phyloP scores from a whole-genome alignment of 2,888 invertebrate genomes.

The Eilema depressum region DNA sequence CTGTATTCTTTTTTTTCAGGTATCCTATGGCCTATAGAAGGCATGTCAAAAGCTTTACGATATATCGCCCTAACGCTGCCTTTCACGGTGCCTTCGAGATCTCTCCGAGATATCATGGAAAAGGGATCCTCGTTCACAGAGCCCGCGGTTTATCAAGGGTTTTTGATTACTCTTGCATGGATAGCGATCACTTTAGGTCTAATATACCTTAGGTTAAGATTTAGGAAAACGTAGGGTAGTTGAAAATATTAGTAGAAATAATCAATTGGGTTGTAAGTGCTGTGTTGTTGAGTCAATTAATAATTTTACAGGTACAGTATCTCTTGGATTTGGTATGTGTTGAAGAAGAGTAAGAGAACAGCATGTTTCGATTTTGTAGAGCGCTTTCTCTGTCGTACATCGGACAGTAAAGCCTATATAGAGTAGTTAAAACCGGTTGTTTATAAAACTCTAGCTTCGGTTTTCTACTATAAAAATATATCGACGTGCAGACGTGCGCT shows the following conservation, averaged over 20 bases:
- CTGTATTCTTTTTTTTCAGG: slow-evolving; percentile 67
- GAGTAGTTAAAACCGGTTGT: background rate
- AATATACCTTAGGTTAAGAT: slow-evolving; percentile 83
- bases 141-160: slow-evolving; percentile 91
- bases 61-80: slow-evolving; percentile 90
- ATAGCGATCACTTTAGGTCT: slow-evolving; percentile 85
- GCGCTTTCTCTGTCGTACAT: too few species aligned
- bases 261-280: background rate
- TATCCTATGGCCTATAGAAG: slow-evolving; percentile 90
- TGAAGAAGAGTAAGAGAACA: too few species aligned
- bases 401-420: background rate
- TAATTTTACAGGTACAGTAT: background rate
- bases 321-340: background rate
- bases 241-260: background rate
- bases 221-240: slow-evolving; percentile 65
- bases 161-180: slow-evolving; percentile 90
- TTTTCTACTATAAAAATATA: background rate
- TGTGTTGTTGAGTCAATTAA: slow-evolving; percentile 3
- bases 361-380: too few species aligned
- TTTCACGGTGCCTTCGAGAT: slow-evolving; percentile 92
- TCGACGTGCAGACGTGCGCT: background rate
- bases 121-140: slow-evolving; percentile 91
- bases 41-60: slow-evolving; percentile 88
- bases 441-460: background rate
- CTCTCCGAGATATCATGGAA: slow-evolving; percentile 91